Base-by-base conservation (phyloP, 1,140 invertebrate species). In the Steinernema feltiae region DNA sequence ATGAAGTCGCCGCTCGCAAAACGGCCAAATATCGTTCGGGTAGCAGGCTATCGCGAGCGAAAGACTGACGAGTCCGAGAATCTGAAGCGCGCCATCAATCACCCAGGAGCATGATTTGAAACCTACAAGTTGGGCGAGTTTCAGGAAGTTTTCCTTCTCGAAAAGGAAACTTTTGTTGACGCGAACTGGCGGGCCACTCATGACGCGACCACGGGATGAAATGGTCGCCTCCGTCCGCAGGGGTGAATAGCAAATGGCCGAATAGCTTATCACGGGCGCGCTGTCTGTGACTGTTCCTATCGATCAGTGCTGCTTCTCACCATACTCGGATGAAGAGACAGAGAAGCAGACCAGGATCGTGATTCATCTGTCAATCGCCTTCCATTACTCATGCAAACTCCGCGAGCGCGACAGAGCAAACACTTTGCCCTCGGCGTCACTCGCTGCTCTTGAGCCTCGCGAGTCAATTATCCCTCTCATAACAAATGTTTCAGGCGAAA, bases 101-200 rank as follows among this genome's bases (percentile, higher is more conserved):
- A n/a, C 29, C 29, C 1, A 75, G 31, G 32, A 29, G 15, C 71
- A 30, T 24, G 29, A 76, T 18, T 17, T 18, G 69, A 17, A 30
- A 74, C 73, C 76, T 30, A 76, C 74, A 17, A 76, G 18, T 29
- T 76, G 71, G 27, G 73, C 32, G 3, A 76, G 74, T 32, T 63
- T 77, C 21, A 70, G 74, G 31, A 32, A 75, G 41, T 76, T 76
- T 31, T 76, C 74, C 72, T 76, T 76, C 27, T 76, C 74, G 30
- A 75, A 71, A 24, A 76, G 74, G 41, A 76, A 76, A 18, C 73
- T 48, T 29, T 48, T 30, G 72, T 76, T 76, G 3, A 76, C 32
- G 18, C 48, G 73, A 3, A 76, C 30, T n/a, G 72, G 72, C 12
- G 74, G 74, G 3, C 70, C 30, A 3, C 24, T 76, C 53, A 63